Conservation (phyloP, 2,113 vertebrate species). For the Vidua chalybeata region DNA sequence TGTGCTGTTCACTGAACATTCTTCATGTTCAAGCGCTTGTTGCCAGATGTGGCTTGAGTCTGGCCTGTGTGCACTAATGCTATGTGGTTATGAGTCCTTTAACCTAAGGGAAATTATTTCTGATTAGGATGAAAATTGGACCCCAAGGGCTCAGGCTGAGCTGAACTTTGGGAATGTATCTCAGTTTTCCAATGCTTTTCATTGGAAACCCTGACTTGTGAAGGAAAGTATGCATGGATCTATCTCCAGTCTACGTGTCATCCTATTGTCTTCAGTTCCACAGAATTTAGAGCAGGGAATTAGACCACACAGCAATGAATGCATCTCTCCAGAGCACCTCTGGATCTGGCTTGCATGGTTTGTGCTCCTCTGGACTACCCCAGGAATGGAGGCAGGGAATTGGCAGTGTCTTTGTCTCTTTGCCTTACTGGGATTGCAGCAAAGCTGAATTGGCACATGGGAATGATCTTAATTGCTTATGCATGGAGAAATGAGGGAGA, state of each 20-base stretch:
- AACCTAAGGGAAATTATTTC: background rate
- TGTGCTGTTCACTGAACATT: background rate
- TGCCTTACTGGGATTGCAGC: background rate
- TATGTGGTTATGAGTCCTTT: background rate
- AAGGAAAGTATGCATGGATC: slow-evolving; percentile 44
- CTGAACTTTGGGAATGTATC: slow-evolving; percentile 21
- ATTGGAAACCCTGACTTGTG: slow-evolving; percentile 37
- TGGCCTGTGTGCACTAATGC: background rate
- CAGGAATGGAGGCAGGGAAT: background rate
- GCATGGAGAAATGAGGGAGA: background rate
- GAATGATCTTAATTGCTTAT: background rate
- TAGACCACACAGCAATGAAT: slow-evolving; percentile 14
- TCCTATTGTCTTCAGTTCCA: slow-evolving; percentile 41
- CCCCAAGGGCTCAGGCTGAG: slow-evolving; percentile 30
- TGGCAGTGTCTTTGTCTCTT: background rate
- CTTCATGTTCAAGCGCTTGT: background rate
- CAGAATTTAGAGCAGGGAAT: background rate
- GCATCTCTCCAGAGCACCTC: slow-evolving; percentile 35
- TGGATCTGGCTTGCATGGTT: background rate
- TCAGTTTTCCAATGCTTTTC: slow-evolving; percentile 33
- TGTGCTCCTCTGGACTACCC: background rate
- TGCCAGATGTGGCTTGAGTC: background rate
- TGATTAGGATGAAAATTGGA: slow-evolving; percentile 31
- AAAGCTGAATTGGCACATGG: background rate
- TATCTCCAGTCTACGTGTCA: slow-evolving; percentile 48